Conservation (phyloP, 2,888 invertebrate genomes). For the Autographa gamma region DNA sequence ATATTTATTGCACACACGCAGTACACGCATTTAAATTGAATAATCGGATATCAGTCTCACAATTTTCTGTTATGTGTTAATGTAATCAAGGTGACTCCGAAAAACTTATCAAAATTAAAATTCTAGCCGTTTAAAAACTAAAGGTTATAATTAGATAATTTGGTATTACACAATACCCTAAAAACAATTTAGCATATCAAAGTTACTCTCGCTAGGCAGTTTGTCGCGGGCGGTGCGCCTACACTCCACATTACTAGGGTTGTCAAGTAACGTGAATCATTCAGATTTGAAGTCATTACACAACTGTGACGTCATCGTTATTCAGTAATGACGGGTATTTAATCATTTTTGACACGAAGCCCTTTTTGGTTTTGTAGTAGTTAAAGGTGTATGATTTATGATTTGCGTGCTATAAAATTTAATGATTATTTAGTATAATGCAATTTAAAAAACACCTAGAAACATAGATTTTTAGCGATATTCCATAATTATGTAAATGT, state of each 20-base stretch:
- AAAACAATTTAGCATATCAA: background rate
- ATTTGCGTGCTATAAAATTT: no score
- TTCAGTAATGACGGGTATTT: background rate
- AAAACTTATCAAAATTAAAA: no score
- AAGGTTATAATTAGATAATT: background rate
- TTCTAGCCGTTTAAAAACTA: no score
- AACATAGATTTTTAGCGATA: no score
- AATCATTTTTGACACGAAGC: background rate
- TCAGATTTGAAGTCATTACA: slow-evolving; percentile 21
- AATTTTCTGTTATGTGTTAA: no score
- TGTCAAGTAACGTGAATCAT: slow-evolving; percentile 27
- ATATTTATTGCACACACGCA: no score
- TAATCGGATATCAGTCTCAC: no score
- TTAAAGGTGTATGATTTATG: background rate
- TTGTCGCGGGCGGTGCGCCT: slow-evolving; percentile 23
- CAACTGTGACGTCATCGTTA: slow-evolving; percentile 31
- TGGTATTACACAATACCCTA: background rate
- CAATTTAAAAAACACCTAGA: no score
- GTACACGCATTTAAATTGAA: no score
- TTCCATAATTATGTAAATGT: no score
- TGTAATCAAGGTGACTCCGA: no score
- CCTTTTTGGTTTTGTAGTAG: background rate
- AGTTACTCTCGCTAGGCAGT: background rate
- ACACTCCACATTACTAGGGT: slow-evolving; percentile 25
- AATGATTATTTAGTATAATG: no score